Percentiles rank a stretch among this genome's conserved stretches.
Evolutionary conservation across 2,113 vertebrate species (phyloP).

Genomic region (Trichechus manatus): DNA sequence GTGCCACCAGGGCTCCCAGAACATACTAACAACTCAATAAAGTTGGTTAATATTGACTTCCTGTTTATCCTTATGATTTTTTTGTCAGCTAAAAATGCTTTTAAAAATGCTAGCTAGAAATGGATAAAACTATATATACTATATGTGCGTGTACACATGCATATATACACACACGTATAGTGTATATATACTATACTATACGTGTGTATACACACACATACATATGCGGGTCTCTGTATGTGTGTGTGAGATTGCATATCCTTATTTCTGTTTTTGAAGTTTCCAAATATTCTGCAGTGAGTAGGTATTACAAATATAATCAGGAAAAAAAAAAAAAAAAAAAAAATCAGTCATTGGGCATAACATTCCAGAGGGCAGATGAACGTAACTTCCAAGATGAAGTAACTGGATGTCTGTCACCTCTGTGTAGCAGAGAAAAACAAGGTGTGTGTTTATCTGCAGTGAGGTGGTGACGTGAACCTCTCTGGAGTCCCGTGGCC

Average conservation of each 20-base stretch:
- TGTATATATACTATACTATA: neutral
- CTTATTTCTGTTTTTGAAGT: conserved; percentile 59
- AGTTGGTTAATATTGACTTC: neutral
- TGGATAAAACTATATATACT: neutral
- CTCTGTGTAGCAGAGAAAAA: neutral
- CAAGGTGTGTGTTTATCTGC: neutral
- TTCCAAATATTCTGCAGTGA: conserved; percentile 34
- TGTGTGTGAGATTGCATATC: neutral
- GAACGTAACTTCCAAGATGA: conserved; percentile 41
- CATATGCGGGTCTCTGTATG: neutral
- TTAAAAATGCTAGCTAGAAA: neutral
- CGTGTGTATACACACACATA: neutral
- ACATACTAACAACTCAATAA: neutral
- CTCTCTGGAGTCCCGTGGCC: neutral
- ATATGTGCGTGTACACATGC: neutral
- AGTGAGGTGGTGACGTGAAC: neutral
- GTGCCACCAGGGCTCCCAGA: neutral
- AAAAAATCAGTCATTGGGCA: neutral
- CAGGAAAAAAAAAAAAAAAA: neutral
- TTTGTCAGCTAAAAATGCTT: neutral
- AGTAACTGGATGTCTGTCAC: conserved; percentile 10
- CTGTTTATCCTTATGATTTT: neutral
- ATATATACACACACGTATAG: no score
- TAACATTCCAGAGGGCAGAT: conserved; percentile 56
- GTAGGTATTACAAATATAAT: neutral